These are phyloP conservation scores for Boloria euphrosyne DNA, from an alignment of 2,888 invertebrate genomes.

Conservation along the genomic window DNA sequence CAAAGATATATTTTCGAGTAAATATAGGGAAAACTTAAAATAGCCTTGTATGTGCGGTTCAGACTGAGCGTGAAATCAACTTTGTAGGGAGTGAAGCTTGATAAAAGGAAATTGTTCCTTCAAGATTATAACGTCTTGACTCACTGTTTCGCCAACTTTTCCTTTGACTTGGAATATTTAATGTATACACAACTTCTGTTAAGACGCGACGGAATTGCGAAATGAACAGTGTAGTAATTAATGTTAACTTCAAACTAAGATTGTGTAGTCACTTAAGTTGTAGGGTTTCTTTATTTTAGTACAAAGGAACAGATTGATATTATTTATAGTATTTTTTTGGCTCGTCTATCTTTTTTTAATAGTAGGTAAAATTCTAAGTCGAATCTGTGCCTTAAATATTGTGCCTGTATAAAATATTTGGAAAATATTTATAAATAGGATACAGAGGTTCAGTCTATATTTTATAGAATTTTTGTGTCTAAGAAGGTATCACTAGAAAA, in stretches of 20 bases:
- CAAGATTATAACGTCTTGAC: slow-evolving; percentile 15
- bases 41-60: slow-evolving; percentile 18
- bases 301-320: too few relatives aligned
- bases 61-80: slow-evolving; percentile 20
- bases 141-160: slow-evolving; percentile 13
- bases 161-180: slow-evolving; percentile 16
- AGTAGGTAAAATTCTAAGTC: too few relatives aligned
- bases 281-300: too few relatives aligned
- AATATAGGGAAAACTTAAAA: slow-evolving; percentile 16
- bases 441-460: too few relatives aligned
- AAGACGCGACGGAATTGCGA: background rate
- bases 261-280: background rate
- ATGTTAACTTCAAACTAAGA: background rate
- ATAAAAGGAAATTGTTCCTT: slow-evolving; percentile 24
- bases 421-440: too few relatives aligned
- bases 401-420: too few relatives aligned
- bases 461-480: too few relatives aligned
- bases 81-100: slow-evolving; percentile 12
- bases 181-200: slow-evolving; percentile 13
- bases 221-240: slow-evolving; percentile 10
- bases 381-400: too few relatives aligned
- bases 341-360: too few relatives aligned
- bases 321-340: too few relatives aligned
- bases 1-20: background rate
- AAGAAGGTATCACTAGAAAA: too few relatives aligned